A percentile compares a stretch with the other conserved stretches of the same genome.
phyloP scores from a whole-genome alignment of 2,797 vertebrate species.

The Melanotaenia parkinsoni region DNA sequence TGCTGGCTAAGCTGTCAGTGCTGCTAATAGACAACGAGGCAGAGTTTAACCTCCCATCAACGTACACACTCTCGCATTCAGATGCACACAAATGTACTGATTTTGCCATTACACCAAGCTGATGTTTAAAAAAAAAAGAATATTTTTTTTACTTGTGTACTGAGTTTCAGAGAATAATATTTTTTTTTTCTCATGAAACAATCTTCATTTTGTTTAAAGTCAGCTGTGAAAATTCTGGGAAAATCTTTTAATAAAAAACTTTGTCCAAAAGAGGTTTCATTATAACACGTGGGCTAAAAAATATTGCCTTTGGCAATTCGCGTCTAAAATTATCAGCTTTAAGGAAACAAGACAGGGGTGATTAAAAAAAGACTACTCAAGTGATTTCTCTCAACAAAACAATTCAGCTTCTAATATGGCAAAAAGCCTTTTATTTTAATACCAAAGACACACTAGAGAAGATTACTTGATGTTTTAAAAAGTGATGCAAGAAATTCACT shows the following conservation, averaged over 20 bases:
- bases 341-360: background rate
- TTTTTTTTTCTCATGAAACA: background rate
- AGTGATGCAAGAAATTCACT: conserved; percentile 33
- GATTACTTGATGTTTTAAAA: conserved; percentile 42
- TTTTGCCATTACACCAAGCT: background rate
- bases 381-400: background rate
- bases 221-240: background rate
- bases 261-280: background rate
- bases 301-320: background rate
- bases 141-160: background rate
- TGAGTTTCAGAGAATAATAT: background rate
- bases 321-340: conserved; percentile 22
- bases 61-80: conserved; percentile 27
- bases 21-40: conserved; percentile 91
- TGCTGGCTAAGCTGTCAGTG: conserved; percentile 94
- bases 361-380: conserved; percentile 5
- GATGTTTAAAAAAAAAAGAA: background rate
- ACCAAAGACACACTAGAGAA: conserved; percentile 20
- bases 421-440: conserved; percentile 3
- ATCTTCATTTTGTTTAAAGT: background rate
- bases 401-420: background rate
- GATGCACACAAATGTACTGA: background rate
- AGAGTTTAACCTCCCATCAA: conserved; percentile 75
- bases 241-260: background rate
- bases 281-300: background rate